Evolutionary conservation across 1,140 invertebrate genomes (phyloP), one percentile per base, ranked within the genome.

Genomic region (Hypothenemus hampei): DNA sequence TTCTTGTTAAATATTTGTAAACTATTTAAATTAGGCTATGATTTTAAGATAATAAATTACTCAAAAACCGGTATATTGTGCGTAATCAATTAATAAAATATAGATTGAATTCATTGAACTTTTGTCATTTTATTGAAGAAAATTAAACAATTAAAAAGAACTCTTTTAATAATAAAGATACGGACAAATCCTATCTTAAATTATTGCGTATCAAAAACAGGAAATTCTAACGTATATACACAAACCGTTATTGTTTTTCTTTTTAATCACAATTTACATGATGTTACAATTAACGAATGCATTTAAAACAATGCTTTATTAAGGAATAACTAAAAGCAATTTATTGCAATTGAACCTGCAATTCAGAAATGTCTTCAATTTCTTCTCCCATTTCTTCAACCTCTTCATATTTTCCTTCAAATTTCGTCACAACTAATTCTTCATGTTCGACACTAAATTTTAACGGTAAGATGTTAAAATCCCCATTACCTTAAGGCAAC

Each of bases 311-410:
- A 41, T 22, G 39, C 15, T 22, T 41, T 41, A 20, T 13, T 4
- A 4, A n/a, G 10, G 4, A 47, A 20, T 33, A n/a, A 23, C 7
- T 50, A 8, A 43, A 29, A 35, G 22, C 20, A 10, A 33, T 22
- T 64, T 69, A 71, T 20, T 69, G 61, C 33, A 71, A 58, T 47
- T 69, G 68, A 15, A 69, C 69, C 48, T 71, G 66, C 23, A 71
- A 52, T 43, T 71, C 69, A 7, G 68, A 65, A 24, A 69, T 69
- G 36, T 69, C 64, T 46, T 64, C 64, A 58, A 69, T 69, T 47
- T 69, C 67, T 46, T 69, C 65, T 8, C 40, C 54, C 7, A 69
- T 66, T 31, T 66, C 60, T 19, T 57, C 55, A n/a, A 47, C 11
- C 8, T 67, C 65, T 24, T 66, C 67, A 18, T 60, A 61, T 52